phyloP scores from a whole-genome alignment of 64 coral and sea anemone genomes.

The Dendronephthya gigantea region DNA sequence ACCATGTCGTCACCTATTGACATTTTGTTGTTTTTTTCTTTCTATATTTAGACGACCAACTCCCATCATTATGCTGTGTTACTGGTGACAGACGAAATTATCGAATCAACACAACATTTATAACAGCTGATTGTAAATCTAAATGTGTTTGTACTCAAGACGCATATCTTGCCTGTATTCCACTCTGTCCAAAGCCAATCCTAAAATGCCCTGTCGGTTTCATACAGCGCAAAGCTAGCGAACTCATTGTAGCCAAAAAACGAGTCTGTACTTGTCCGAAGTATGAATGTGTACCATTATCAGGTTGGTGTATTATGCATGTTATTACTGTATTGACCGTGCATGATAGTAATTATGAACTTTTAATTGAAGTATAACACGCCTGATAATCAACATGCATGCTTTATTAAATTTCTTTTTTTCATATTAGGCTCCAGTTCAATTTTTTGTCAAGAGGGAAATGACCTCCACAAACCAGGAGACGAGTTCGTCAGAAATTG shows the following conservation, averaged over 20 bases:
- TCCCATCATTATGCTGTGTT: background rate
- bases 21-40: background rate
- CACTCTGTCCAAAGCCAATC: background rate
- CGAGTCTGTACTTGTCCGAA: background rate
- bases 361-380: too few species aligned
- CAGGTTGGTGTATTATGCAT: background rate
- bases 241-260: background rate
- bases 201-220: background rate
- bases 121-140: background rate
- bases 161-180: background rate
- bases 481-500: background rate
- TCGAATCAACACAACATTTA: background rate
- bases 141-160: background rate
- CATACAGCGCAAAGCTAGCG: background rate
- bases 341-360: too few species aligned
- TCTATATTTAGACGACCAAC: background rate
- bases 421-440: too few species aligned
- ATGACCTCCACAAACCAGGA: background rate
- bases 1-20: too few species aligned
- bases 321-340: too few species aligned
- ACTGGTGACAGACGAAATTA: background rate
- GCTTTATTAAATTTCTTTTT: too few species aligned
- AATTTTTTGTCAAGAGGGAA: background rate
- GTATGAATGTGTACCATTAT: background rate
- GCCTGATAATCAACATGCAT: too few species aligned